A percentile compares a stretch with the other conserved stretches of the same genome.
phyloP scores from a whole-genome alignment of 2,113 vertebrate species.

The Zosterops hypoxanthus region DNA sequence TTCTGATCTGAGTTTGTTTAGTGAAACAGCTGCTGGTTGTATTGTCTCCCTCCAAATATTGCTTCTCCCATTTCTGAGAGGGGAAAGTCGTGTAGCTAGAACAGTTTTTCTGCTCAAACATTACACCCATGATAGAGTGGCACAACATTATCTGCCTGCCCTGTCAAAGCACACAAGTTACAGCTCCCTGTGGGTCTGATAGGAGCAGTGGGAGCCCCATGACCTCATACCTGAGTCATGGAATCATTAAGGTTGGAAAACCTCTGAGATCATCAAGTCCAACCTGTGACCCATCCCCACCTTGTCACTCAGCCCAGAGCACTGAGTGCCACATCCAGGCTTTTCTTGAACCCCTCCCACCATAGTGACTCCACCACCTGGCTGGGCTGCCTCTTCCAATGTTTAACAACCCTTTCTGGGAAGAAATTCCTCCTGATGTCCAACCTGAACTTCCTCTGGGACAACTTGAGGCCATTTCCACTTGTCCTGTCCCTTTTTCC shows the following conservation, averaged over 20 bases:
- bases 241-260: neutral
- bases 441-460: neutral
- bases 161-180: neutral
- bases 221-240: neutral
- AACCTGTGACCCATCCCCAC: rapidly evolving
- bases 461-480: neutral
- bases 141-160: neutral
- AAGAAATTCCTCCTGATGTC: neutral
- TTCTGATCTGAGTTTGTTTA: neutral
- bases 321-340: neutral
- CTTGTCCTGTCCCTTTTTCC: neutral
- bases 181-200: neutral
- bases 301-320: neutral
- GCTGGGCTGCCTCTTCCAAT: neutral
- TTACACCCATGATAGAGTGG: neutral
- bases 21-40: neutral
- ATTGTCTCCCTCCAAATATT: neutral
- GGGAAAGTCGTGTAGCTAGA: neutral
- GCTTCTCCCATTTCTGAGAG: neutral
- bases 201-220: neutral
- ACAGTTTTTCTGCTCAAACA: neutral
- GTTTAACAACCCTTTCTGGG: neutral
- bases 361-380: neutral
- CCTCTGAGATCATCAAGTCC: neutral
- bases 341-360: neutral